Base-by-base conservation (phyloP, 2,888 invertebrate genomes). In the Tromatobia lineatoria region DNA sequence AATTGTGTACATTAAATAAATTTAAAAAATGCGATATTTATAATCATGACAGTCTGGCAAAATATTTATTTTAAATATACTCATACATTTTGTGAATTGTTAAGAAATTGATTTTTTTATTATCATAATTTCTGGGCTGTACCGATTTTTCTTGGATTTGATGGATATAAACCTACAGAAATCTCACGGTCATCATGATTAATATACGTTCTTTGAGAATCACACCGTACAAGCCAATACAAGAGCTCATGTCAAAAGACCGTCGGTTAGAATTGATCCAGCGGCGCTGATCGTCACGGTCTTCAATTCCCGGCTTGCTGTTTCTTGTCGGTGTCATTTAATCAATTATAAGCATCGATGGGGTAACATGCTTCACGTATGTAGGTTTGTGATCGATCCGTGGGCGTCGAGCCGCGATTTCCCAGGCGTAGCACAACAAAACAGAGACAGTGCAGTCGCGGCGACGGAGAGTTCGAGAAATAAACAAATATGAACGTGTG, bases 321-420 rank as follows among this genome's bases (percentile, higher is more conserved):
- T 38, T 38, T 34, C 75, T 52, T 52, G 74, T 74, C 86, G 83
- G 85, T 89, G 89, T 88, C 89, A 87, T 89, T 90, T 88, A 87
- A 88, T 89, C 88, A 88, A 89, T 89, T 90, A 88, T 86, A 86
- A 85, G 73, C 85, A 73, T 82, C 86, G 82, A 86, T 85, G 85
- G 77, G 79, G 80, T 83, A 84, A 84, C 64, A 77, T 83, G 83
- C 57, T 61, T 70, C 45, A 59, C 15, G 29, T 15, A 69, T 20
- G 42, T 73, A 79, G 85, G 82, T 79, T 38, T 85, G 81, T 84
- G 80, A 87, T 73, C 82, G 70, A 83, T 85, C 85, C 81, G 82
- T 87, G 80, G 85, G 78, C 83, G 85, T 87, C 83, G 73, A 83
- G 42, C 50, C 50, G 20, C 83, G 81, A 85, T 86, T 85, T 82